These are phyloP conservation scores for Fabriciana adippe DNA, from an alignment of 2,888 invertebrate genomes.

Conservation along the genomic window DNA sequence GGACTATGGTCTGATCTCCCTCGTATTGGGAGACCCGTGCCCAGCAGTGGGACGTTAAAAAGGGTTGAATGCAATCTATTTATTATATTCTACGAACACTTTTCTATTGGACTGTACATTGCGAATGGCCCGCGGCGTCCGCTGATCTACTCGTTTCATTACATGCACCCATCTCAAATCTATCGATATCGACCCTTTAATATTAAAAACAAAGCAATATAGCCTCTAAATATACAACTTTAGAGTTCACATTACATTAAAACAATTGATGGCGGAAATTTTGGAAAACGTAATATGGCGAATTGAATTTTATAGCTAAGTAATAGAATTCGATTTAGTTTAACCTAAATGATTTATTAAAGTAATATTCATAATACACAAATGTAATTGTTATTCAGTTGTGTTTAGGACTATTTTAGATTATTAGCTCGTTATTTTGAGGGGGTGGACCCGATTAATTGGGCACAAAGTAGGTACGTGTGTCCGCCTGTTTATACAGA, in stretches of 20 bases:
- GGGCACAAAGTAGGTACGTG: conserved; percentile 48
- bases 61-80: not conserved
- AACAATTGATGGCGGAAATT: too few species aligned
- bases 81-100: not conserved
- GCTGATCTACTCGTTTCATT: conserved; percentile 57
- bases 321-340: conserved; percentile 11
- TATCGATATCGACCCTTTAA: conserved; percentile 32
- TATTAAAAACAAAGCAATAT: conserved; percentile 20
- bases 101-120: conserved; percentile 10
- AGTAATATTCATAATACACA: not conserved
- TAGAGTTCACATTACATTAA: conserved; percentile 4
- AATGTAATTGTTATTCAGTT: conserved; percentile 2
- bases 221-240: conserved; percentile 19
- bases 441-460: conserved; percentile 35
- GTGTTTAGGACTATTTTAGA: conserved; percentile 9
- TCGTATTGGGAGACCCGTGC: too few species aligned
- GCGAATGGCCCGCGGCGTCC: conserved; percentile 47
- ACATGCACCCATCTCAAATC: conserved; percentile 39
- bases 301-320: not conserved
- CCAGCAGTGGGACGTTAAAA: too few species aligned
- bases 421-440: conserved; percentile 4
- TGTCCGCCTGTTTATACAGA: conserved; percentile 61
- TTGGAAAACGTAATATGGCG: too few species aligned
- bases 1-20: too few species aligned
- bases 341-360: conserved; percentile 17